phyloP scores from a whole-genome alignment of 2,888 invertebrate genomes.

The Omphaloscelis lunosa region DNA sequence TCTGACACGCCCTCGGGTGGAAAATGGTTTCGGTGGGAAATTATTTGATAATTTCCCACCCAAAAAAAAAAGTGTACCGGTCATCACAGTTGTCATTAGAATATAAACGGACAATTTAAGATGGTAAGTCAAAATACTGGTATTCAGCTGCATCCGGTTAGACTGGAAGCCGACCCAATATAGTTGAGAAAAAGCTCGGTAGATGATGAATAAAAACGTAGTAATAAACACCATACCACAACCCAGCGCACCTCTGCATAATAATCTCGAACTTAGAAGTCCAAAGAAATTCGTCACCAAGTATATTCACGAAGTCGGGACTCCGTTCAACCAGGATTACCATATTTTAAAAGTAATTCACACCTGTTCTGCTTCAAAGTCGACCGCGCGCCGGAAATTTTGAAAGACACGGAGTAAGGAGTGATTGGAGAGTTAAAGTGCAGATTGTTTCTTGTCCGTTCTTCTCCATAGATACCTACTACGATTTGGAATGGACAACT shows the following conservation, averaged over 20 bases:
- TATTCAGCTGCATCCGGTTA: not conserved
- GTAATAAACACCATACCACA: conserved; percentile 19
- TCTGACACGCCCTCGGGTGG: no score
- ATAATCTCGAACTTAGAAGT: conserved; percentile 53
- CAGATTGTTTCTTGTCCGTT: not conserved
- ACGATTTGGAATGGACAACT: no score
- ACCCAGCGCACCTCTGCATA: conserved; percentile 19
- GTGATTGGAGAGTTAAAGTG: conserved; percentile 18
- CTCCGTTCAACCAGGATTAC: conserved; percentile 73
- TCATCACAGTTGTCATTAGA: no score
- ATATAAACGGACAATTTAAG: no score
- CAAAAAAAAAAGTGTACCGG: no score
- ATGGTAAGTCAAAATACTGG: not conserved
- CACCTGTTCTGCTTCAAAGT: conserved; percentile 76
- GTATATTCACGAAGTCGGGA: conserved; percentile 51
- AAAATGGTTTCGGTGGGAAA: no score
- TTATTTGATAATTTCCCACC: no score
- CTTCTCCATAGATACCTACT: no score
- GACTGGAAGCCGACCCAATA: not conserved
- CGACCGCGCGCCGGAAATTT: conserved; percentile 61
- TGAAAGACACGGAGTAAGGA: conserved; percentile 38
- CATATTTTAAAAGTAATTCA: conserved; percentile 82
- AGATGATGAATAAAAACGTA: not conserved
- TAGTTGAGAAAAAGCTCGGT: not conserved
- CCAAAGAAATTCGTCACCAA: conserved; percentile 60